Percentiles rank a stretch among this genome's conserved stretches.
These are phyloP conservation scores for Euspilapteryx auroguttella DNA, from an alignment of 2,888 invertebrate genomes.

Conservation along the genomic window DNA sequence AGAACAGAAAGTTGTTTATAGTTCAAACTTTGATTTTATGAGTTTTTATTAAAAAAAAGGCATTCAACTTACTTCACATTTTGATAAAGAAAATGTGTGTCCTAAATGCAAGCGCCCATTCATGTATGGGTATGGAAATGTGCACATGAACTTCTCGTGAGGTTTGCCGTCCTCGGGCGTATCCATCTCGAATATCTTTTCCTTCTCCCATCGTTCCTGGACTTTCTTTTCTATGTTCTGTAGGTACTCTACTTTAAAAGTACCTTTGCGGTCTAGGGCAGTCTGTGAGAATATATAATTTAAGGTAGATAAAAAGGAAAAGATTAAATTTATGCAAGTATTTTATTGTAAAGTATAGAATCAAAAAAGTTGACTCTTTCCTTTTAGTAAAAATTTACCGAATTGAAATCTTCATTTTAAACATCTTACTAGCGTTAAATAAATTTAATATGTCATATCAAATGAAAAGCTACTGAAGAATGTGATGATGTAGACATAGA, in stretches of 20 bases:
- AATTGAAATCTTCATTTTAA: too few relatives aligned
- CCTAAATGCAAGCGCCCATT: slow-evolving; percentile 97
- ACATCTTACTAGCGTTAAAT: too few relatives aligned
- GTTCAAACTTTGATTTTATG: background rate
- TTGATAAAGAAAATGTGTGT: slow-evolving; percentile 95
- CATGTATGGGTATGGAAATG: slow-evolving; percentile 99
- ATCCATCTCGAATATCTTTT: slow-evolving; percentile 81
- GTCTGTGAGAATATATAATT: too few relatives aligned
- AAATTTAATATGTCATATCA: too few relatives aligned
- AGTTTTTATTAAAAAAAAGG: background rate
- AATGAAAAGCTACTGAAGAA: too few relatives aligned
- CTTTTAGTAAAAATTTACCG: too few relatives aligned
- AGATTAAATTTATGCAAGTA: too few relatives aligned
- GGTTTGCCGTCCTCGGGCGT: slow-evolving; percentile 66
- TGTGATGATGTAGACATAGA: too few relatives aligned
- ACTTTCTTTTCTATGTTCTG: slow-evolving; percentile 86
- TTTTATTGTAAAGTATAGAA: too few relatives aligned
- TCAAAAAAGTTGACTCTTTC: too few relatives aligned
- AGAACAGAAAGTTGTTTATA: too few relatives aligned
- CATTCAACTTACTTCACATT: slow-evolving; percentile 78
- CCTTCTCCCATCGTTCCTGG: slow-evolving; percentile 83
- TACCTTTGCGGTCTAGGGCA: slow-evolving; percentile 74
- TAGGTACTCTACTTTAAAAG: slow-evolving; percentile 93
- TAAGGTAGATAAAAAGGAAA: too few relatives aligned
- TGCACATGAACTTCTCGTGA: slow-evolving; percentile 86